Percentiles rank a stretch among this genome's conserved stretches.
These are phyloP conservation scores for Drosophila fulvimacula DNA, from an alignment of 2,888 invertebrate genomes.

Conservation along the genomic window DNA sequence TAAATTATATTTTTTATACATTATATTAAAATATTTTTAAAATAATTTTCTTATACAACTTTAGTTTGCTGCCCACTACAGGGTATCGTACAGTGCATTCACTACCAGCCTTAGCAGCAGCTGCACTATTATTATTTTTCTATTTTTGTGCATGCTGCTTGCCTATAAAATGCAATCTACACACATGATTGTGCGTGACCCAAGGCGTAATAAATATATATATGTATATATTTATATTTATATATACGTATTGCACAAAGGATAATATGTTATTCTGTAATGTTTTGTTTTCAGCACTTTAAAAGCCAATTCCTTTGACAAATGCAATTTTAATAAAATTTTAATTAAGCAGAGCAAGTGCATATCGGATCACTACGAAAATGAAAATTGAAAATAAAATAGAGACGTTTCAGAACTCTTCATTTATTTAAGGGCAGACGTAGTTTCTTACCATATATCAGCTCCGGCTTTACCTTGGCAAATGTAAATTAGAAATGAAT, in stretches of 20 bases:
- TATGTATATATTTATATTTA: constrained; percentile 1
- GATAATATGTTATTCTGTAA: constrained; percentile 10
- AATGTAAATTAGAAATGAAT: neutral
- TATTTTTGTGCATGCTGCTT: constrained; percentile 14
- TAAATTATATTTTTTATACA: no score
- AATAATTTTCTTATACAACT: neutral
- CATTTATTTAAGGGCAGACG: neutral
- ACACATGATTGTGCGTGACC: constrained; percentile 37
- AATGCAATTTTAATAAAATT: constrained; percentile 35
- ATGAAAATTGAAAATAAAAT: neutral
- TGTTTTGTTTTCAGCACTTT: constrained; percentile 21
- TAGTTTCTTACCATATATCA: neutral
- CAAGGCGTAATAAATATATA: constrained; percentile 50
- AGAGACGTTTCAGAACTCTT: neutral
- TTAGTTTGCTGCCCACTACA: neutral
- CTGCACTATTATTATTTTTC: neutral
- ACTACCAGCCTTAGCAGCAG: neutral
- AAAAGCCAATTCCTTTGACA: constrained; percentile 32
- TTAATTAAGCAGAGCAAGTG: constrained; percentile 12
- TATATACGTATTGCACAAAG: constrained; percentile 45
- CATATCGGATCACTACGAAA: neutral
- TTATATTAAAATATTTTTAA: no score
- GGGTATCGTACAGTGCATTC: constrained; percentile 5
- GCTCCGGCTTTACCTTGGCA: neutral
- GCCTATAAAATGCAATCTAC: constrained; percentile 48